Conservation (phyloP, 2,113 vertebrate genomes). For the Rhinichthys klamathensis region DNA sequence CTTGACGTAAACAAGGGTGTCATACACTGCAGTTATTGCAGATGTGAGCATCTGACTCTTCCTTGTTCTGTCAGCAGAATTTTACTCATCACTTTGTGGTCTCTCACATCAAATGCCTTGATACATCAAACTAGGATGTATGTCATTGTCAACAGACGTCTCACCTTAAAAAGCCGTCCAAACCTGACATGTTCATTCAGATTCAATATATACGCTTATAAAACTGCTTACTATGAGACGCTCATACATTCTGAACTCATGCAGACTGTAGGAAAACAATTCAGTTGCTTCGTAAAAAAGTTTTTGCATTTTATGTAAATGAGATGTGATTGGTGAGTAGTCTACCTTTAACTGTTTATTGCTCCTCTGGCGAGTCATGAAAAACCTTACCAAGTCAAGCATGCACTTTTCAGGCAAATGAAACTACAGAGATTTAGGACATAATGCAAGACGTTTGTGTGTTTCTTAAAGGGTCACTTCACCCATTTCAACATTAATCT, state of each 20-base stretch:
- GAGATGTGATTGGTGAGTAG: not conserved
- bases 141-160: not conserved
- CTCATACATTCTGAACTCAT: not conserved
- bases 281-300: not conserved
- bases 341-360: not conserved
- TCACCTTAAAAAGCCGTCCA: not conserved
- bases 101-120: not conserved
- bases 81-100: slow-evolving; percentile 29
- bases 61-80: slow-evolving; percentile 18
- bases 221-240: not conserved
- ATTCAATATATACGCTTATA: not conserved
- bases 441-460: not conserved
- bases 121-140: not conserved
- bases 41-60: not conserved
- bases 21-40: not conserved
- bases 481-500: too few relatives aligned
- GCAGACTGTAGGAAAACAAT: not conserved
- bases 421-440: not conserved
- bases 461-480: too few relatives aligned
- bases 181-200: not conserved
- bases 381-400: slow-evolving; percentile 7
- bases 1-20: not conserved
- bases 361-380: slow-evolving; percentile 8
- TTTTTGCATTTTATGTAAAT: not conserved
- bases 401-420: not conserved